phyloP scores from a whole-genome alignment of 2,113 vertebrate species.

The Genyomyrus donnyi region DNA sequence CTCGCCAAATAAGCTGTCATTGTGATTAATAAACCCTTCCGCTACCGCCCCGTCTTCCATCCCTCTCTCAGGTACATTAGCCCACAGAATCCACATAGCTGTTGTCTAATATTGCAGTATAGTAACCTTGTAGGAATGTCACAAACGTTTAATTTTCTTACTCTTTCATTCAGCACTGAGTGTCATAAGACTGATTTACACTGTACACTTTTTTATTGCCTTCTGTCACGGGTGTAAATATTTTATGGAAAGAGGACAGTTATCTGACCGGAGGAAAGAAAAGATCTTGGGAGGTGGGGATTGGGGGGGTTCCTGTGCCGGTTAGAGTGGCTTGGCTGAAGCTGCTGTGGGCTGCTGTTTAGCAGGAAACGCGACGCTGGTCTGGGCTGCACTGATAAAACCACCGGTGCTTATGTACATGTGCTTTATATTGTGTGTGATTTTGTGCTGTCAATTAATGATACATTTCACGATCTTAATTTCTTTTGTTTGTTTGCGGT shows the following conservation, averaged over 20 bases:
- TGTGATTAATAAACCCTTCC: not conserved
- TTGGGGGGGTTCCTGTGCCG: not conserved
- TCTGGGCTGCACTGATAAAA: not conserved
- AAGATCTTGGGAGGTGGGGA: not conserved
- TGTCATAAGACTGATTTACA: not conserved
- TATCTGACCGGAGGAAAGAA: not conserved
- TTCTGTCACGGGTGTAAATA: not conserved
- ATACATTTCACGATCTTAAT: not conserved
- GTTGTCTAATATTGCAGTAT: not conserved
- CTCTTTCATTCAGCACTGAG: not conserved
- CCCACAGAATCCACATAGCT: not conserved
- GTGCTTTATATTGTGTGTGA: not conserved
- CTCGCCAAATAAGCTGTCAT: not conserved
- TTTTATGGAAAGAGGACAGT: not conserved
- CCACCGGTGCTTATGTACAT: not conserved
- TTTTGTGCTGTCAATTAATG: not conserved
- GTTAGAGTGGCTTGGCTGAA: not conserved
- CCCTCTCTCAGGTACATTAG: not conserved
- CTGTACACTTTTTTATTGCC: not conserved
- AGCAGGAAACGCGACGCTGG: not conserved
- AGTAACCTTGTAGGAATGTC: not conserved
- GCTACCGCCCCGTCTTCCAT: not conserved
- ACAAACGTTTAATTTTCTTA: not conserved
- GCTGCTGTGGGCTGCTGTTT: not conserved
- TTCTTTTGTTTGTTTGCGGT: not conserved